A percentile compares a stretch with the other conserved stretches of the same genome.
Conservation (phyloP, 2,888 invertebrate species). For the Mythimna loreyi region DNA sequence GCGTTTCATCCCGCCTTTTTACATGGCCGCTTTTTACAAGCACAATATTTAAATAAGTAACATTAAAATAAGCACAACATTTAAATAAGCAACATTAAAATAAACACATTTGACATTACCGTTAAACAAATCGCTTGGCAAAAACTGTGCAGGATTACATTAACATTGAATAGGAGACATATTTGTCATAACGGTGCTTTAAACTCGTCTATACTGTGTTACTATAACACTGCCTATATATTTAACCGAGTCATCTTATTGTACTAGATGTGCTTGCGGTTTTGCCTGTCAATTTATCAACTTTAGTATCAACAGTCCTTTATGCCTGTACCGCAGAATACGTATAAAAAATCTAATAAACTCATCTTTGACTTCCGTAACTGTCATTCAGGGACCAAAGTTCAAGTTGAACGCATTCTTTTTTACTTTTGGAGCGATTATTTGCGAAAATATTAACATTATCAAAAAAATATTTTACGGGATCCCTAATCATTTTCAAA, state of each 20-base stretch:
- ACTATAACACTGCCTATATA: slow-evolving; percentile 36
- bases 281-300: neutral
- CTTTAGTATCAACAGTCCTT: neutral
- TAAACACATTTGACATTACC: slow-evolving; percentile 23
- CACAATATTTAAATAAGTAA: no score
- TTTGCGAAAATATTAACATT: no score
- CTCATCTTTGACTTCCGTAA: no score
- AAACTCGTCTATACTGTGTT: slow-evolving; percentile 40
- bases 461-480: no score
- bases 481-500: no score
- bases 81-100: no score
- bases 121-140: slow-evolving; percentile 48
- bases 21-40: no score
- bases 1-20: no score
- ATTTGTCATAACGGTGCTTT: slow-evolving; percentile 42
- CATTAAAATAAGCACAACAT: slow-evolving; percentile 14
- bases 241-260: slow-evolving; percentile 32
- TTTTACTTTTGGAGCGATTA: no score
- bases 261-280: neutral
- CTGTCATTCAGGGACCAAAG: no score
- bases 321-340: no score
- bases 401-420: no score
- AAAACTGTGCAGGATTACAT: slow-evolving; percentile 55
- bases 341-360: neutral
- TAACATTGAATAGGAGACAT: slow-evolving; percentile 51